Evolutionary conservation across 2,888 invertebrate genomes (phyloP).

Genomic region (Athalia rosae): DNA sequence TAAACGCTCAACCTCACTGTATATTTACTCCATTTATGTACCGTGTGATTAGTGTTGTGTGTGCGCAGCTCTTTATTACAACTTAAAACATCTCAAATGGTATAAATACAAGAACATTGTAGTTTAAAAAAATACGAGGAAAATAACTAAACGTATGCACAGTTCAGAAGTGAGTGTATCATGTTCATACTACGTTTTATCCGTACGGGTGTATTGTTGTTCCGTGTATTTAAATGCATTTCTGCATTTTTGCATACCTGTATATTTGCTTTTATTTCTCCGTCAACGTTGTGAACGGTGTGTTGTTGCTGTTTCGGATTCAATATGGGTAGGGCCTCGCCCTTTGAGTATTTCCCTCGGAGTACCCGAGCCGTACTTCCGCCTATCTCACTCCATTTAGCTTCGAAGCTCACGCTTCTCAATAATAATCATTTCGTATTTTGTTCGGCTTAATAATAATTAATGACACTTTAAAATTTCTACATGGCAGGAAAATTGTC

Average conservation of each 20-base stretch:
- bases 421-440: conserved; percentile 51
- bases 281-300: conserved; percentile 13
- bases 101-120: conserved; percentile 58
- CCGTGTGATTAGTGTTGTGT: conserved; percentile 48
- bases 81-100: conserved; percentile 59
- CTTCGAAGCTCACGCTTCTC: background rate
- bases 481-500: conserved; percentile 66
- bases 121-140: conserved; percentile 53
- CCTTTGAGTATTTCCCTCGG: conserved; percentile 61
- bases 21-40: conserved; percentile 50
- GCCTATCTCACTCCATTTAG: conserved; percentile 15
- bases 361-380: conserved; percentile 47
- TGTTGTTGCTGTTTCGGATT: conserved; percentile 45
- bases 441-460: conserved; percentile 68
- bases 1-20: conserved; percentile 69
- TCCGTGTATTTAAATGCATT: background rate
- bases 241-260: background rate
- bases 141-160: conserved; percentile 55
- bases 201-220: conserved; percentile 46
- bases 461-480: conserved; percentile 71
- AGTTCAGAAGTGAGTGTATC: conserved; percentile 45
- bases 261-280: conserved; percentile 40
- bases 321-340: conserved; percentile 61
- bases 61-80: conserved; percentile 63
- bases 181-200: conserved; percentile 20